A percentile compares a stretch with the other conserved stretches of the same genome.
Evolutionary conservation across 2,888 invertebrate genomes (phyloP).

Genomic region (Euzetes globulus): DNA sequence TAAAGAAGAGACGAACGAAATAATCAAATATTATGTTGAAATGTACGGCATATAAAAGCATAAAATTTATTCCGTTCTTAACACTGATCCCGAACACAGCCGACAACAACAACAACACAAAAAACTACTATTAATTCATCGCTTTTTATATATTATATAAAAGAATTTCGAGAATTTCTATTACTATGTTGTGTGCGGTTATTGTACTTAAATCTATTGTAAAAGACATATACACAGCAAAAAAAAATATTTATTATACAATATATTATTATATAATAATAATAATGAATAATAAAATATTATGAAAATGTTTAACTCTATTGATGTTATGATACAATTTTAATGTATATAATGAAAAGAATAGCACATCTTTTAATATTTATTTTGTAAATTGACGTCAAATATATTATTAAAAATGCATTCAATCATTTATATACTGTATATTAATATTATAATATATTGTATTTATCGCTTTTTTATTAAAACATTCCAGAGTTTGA

Average conservation of each 20-base stretch:
- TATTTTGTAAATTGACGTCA: slow-evolving; percentile 13
- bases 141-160: not conserved
- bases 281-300: not conserved
- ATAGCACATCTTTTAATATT: not conserved
- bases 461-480: not conserved
- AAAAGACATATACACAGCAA: not conserved
- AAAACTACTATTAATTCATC: not conserved
- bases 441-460: not conserved
- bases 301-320: not conserved
- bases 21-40: not conserved
- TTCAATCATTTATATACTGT: not conserved
- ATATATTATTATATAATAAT: not conserved
- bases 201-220: not conserved
- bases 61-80: not conserved
- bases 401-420: not conserved
- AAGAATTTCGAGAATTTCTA: not conserved
- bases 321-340: slow-evolving; percentile 3
- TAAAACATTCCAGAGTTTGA: no score
- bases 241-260: not conserved
- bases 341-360: not conserved
- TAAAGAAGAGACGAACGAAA: not conserved
- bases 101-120: not conserved
- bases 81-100: not conserved
- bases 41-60: not conserved
- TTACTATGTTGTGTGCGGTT: not conserved